phyloP scores from a whole-genome alignment of 1,140 invertebrate species.

The Meteorus sp. region DNA sequence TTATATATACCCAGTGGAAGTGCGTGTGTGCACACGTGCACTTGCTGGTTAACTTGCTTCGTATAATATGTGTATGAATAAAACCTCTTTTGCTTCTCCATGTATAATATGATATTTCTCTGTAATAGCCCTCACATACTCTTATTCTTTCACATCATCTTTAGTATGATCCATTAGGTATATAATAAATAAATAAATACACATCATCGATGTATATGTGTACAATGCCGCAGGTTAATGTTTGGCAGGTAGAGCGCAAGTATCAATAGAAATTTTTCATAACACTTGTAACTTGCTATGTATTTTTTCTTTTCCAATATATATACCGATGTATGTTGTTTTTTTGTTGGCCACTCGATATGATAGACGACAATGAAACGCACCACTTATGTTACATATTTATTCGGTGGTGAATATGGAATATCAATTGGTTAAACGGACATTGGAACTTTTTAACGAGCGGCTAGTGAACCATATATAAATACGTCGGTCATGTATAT shows the following conservation, averaged over 20 bases:
- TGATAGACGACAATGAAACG: too few species aligned
- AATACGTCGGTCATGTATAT: too few species aligned
- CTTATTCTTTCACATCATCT: too few species aligned
- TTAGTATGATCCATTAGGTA: background rate
- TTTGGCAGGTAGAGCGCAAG: constrained; percentile 1
- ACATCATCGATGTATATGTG: too few species aligned
- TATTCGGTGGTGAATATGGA: too few species aligned
- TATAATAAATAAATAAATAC: too few species aligned
- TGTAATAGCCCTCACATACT: too few species aligned
- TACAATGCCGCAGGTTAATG: background rate
- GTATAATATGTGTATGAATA: background rate
- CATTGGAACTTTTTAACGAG: constrained; percentile 46
- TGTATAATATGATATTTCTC: background rate
- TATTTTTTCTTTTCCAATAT: background rate
- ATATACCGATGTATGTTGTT: background rate
- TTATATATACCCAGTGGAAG: constrained; percentile 30
- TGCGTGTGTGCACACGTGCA: constrained; percentile 31
- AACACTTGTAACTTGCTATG: background rate
- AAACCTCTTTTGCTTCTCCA: background rate
- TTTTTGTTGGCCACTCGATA: constrained; percentile 7
- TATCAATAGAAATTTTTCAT: background rate
- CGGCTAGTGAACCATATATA: constrained; percentile 29
- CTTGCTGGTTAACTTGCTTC: constrained; percentile 17
- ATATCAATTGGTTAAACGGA: constrained; percentile 39
- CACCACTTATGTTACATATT: constrained; percentile 40